These are phyloP conservation scores for Tichodroma muraria DNA, from an alignment of 2,113 vertebrate species.

Conservation along the genomic window DNA sequence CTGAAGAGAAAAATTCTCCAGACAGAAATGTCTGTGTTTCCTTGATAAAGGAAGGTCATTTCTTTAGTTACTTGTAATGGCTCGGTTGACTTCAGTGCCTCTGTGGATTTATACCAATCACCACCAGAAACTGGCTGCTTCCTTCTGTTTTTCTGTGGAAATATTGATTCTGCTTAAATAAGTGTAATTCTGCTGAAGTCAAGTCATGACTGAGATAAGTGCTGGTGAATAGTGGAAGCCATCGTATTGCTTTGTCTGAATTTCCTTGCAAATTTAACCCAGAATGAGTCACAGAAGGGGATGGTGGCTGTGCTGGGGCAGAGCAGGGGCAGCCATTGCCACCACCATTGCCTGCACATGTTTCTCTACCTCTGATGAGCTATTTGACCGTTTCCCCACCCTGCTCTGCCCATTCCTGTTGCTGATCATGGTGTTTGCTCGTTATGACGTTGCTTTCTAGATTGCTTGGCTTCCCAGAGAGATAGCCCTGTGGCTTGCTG, in stretches of 20 bases:
- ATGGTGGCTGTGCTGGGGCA: neutral
- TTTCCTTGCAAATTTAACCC: neutral
- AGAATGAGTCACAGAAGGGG: neutral
- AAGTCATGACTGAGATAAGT: neutral
- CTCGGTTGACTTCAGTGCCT: neutral
- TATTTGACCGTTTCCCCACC: neutral
- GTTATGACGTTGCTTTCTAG: neutral
- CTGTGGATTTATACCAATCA: neutral
- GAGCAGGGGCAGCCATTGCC: neutral
- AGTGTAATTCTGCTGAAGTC: neutral
- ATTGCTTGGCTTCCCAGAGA: neutral
- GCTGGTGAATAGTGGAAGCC: neutral
- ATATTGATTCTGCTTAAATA: neutral
- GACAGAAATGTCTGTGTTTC: constrained; percentile 42
- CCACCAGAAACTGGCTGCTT: neutral
- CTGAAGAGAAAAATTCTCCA: neutral
- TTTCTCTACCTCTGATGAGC: neutral
- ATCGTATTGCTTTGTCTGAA: neutral
- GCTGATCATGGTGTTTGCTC: neutral
- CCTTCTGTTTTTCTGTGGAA: neutral
- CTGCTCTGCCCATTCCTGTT: neutral
- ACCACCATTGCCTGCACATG: neutral
- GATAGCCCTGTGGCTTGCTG: neutral
- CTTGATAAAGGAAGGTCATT: neutral
- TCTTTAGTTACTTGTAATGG: neutral